Evolutionary conservation across 2,888 invertebrate genomes (phyloP), one percentile per base, ranked within the genome.

Genomic region (Epinotia nisella): DNA sequence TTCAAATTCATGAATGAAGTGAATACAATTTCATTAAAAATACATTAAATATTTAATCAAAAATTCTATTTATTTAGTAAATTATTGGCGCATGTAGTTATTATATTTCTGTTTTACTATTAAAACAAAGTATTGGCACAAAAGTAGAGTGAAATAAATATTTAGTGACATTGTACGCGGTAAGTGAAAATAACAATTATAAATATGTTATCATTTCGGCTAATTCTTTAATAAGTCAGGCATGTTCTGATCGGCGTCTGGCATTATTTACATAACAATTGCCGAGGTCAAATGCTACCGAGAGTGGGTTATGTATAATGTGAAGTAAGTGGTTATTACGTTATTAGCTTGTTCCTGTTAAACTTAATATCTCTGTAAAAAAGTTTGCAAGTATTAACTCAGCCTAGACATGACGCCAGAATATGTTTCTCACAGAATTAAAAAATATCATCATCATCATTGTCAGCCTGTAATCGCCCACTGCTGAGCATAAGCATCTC

Each of bases 1-100:
- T 72, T 68, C 35, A 72, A 72, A 72, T 62, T 61, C 56, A 60
- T 62, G 62, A 51, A 62, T 29, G 62, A 62, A 62, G 9, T 10
- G 24, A 17, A 53, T 19, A 24, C 55, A 66, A 56, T 21, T 56
- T 39, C 35, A 53, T 19, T 39, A 53, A 19, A n/a, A 21, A 19
- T 17, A 21, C 49, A 17, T 58, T 45, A 49, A 58, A 67, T 49
- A 49, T 45, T 58, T 45, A 45, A n/a, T 39, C 41, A 15, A 62
- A 55, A 70, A 45, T 41, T 56, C 41, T 45, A 56, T 3, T 70
- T 13, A 55, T 45, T 55, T 58, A 41, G 49, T 70, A 70, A 70
- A 64, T 19, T 49, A 64, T 1, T 56, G 45, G 35, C 15, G 19
- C 29, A 49, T 45, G 17, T 55, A 61, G 17, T 45, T 56, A 17